Percentiles rank a stretch among this genome's conserved stretches.
These are phyloP conservation scores for Cebus imitator DNA, from an alignment of 2,113 vertebrate genomes.

Conservation along the genomic window DNA sequence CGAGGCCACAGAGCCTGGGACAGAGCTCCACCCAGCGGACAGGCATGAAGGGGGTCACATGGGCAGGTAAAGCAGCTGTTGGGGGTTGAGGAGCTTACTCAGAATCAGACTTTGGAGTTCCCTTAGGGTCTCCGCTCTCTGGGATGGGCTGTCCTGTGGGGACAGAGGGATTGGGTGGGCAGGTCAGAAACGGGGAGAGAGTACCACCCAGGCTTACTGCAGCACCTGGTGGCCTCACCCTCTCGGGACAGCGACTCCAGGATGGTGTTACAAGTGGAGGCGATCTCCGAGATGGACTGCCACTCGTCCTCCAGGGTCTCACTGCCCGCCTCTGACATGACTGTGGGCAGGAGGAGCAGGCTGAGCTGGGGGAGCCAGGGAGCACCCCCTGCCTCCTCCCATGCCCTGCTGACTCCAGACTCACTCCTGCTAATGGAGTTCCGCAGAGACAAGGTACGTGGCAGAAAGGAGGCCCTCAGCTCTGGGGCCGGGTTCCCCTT, in stretches of 20 bases:
- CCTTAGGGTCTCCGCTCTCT: constrained; percentile 64
- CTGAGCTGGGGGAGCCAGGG: neutral
- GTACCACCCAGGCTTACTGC: neutral
- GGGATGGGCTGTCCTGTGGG: constrained; percentile 72
- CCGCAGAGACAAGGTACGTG: constrained; percentile 88
- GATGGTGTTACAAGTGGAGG: constrained; percentile 91
- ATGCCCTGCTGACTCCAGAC: neutral
- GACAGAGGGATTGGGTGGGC: neutral
- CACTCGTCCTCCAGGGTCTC: constrained; percentile 92
- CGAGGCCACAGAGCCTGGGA: neutral
- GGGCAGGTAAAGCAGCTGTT: fast-evolving
- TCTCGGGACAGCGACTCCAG: constrained; percentile 91
- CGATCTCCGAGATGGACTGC: constrained; percentile 92
- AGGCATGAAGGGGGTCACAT: fast-evolving
- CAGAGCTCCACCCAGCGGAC: neutral
- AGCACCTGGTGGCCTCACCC: constrained; percentile 81
- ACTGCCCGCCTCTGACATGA: constrained; percentile 87
- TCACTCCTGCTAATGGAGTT: constrained; percentile 94
- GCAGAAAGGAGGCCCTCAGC: constrained; percentile 85
- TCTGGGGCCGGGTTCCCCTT: neutral
- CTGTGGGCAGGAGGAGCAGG: constrained; percentile 73
- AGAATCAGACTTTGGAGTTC: constrained; percentile 49
- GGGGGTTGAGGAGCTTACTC: constrained; percentile 42
- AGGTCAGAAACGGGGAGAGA: neutral
- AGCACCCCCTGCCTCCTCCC: neutral